phyloP scores from a whole-genome alignment of 2,888 invertebrate species.

The Sialis fuliginosa region DNA sequence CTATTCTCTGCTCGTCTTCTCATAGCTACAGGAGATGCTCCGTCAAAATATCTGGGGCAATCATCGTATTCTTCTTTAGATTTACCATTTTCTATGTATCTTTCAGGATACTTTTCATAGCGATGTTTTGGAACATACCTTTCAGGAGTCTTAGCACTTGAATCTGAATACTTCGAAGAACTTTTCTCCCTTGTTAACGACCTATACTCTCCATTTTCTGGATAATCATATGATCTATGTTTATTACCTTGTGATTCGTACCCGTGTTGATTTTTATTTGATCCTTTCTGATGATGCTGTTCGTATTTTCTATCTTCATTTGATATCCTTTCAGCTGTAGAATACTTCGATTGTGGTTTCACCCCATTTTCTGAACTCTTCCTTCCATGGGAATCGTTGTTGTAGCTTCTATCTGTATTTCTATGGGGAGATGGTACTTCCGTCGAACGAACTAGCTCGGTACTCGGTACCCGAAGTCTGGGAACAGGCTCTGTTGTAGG shows the following conservation, averaged over 20 bases:
- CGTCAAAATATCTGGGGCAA: constrained; percentile 10
- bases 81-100: constrained; percentile 1
- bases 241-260: background rate
- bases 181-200: background rate
- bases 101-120: background rate
- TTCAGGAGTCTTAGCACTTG: background rate
- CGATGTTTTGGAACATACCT: background rate
- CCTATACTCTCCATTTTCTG: background rate
- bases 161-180: background rate
- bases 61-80: constrained; percentile 15
- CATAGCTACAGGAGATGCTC: constrained; percentile 6
- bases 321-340: constrained; percentile 1
- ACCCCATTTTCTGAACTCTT: constrained; percentile 1
- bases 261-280: background rate
- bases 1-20: constrained; percentile 30
- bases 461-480: constrained; percentile 22
- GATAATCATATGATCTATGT: background rate
- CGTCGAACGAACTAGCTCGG: constrained; percentile 18
- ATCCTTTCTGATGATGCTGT: background rate
- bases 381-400: background rate
- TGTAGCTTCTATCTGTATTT: constrained; percentile 16
- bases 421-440: constrained; percentile 22
- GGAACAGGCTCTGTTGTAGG: constrained; percentile 32
- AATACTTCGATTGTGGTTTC: constrained; percentile 5
- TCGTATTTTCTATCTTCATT: constrained; percentile 4